phyloP scores from a whole-genome alignment of 1,140 invertebrate genomes.

The Drosophila parvula region DNA sequence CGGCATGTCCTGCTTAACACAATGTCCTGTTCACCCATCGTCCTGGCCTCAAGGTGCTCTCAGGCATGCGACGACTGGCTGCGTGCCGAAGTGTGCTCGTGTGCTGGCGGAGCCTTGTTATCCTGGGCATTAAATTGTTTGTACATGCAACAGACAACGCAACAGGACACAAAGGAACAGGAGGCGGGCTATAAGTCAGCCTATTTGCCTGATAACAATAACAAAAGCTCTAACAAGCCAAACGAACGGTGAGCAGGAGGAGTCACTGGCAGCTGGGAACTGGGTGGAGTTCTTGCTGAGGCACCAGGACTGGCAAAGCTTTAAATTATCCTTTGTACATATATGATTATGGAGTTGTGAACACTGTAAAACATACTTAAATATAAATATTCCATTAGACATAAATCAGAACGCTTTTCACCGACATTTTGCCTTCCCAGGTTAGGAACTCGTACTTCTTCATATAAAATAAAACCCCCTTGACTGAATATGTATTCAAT shows the following conservation, averaged over 20 bases:
- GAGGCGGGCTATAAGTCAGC: conserved; percentile 56
- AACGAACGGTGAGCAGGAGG: conserved; percentile 2
- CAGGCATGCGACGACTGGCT: conserved; percentile 44
- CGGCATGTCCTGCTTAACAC: conserved; percentile 24
- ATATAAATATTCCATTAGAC: conserved; percentile 14
- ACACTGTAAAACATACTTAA: conserved; percentile 5
- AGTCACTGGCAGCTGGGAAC: background rate
- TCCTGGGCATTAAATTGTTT: conserved; percentile 75
- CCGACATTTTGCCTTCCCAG: background rate
- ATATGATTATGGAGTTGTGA: conserved; percentile 14
- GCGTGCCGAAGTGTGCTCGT: conserved; percentile 39
- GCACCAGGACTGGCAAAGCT: conserved; percentile 7
- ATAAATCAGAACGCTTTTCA: conserved; percentile 5
- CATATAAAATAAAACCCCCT: background rate
- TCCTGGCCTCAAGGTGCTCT: conserved; percentile 28
- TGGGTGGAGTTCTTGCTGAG: background rate
- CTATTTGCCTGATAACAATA: conserved; percentile 71
- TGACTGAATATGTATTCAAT: background rate
- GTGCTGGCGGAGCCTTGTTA: conserved; percentile 52
- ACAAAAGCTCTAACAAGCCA: conserved; percentile 52
- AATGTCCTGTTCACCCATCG: conserved; percentile 2
- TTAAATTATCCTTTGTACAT: conserved; percentile 30
- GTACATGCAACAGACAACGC: conserved; percentile 56
- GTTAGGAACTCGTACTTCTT: background rate
- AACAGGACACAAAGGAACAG: conserved; percentile 40